Evolutionary conservation across 2,888 invertebrate species (phyloP).

Genomic region (Cosmia pyralina): DNA sequence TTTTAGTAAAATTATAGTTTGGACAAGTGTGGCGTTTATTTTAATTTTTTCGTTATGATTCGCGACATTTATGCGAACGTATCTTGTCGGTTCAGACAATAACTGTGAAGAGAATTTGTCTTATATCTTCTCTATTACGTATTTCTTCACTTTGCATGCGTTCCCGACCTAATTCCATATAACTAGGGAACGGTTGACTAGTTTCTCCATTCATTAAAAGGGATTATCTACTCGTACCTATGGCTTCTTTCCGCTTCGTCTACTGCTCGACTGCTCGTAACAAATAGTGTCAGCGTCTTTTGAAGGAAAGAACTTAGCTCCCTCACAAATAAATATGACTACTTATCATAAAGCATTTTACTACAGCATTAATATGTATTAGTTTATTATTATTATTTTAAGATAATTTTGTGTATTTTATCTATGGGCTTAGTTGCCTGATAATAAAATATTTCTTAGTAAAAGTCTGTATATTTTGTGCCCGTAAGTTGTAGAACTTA

Average conservation of each 20-base stretch:
- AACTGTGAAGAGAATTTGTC: neutral
- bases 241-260: conserved; percentile 16
- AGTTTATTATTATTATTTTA: no score
- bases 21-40: neutral
- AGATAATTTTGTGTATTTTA: no score
- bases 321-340: neutral
- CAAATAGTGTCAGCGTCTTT: neutral
- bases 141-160: neutral
- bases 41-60: neutral
- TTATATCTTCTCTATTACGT: neutral
- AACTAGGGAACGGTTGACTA: neutral
- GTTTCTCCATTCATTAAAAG: conserved; percentile 23
- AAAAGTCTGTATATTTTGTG: no score
- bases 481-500: no score
- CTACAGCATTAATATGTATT: no score
- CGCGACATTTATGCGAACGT: neutral
- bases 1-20: neutral
- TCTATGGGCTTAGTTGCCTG: no score
- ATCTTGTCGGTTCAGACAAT: neutral
- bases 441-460: no score
- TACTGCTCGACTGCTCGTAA: neutral
- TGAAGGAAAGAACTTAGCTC: neutral
- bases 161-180: conserved; percentile 21
- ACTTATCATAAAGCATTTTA: no score
- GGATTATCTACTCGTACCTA: neutral